Evolutionary conservation across 1,140 invertebrate genomes (phyloP).

Genomic region (Caenorhabditis inopinata): DNA sequence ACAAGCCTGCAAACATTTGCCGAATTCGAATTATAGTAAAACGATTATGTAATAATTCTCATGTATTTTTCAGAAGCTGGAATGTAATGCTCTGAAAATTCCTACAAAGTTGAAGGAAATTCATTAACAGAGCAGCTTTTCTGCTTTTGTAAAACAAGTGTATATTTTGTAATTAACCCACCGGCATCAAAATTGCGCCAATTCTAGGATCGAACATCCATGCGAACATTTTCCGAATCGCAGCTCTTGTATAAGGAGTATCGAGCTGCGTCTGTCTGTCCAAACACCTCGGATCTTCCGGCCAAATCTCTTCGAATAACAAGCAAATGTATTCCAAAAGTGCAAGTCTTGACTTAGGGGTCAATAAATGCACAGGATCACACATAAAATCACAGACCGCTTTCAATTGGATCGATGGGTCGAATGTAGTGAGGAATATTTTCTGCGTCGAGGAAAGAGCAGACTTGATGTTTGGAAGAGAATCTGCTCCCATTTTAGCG

Average conservation of each 20-base stretch:
- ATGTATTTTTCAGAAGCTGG: too few species aligned
- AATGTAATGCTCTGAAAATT: too few species aligned
- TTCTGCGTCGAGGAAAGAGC: neutral
- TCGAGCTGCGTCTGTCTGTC: neutral
- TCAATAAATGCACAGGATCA: neutral
- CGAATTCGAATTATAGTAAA: too few species aligned
- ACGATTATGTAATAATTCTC: too few species aligned
- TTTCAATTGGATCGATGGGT: neutral
- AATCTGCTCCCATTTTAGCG: neutral
- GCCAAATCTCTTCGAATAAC: constrained; percentile 7
- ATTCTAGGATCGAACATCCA: constrained; percentile 19
- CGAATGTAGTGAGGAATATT: neutral
- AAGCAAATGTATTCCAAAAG: constrained; percentile 8
- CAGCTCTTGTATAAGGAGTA: neutral
- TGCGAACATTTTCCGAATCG: neutral
- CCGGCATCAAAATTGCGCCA: constrained; percentile 5
- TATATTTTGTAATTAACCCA: too few species aligned
- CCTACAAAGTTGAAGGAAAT: too few species aligned
- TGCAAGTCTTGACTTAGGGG: neutral
- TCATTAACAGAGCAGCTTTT: too few species aligned
- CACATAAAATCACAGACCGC: neutral
- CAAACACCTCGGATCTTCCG: constrained; percentile 6
- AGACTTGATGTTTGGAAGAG: neutral
- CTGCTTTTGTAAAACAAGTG: too few species aligned
- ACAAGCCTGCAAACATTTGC: neutral